phyloP scores from a whole-genome alignment of 2,888 invertebrate species.

The Tachina lurida region DNA sequence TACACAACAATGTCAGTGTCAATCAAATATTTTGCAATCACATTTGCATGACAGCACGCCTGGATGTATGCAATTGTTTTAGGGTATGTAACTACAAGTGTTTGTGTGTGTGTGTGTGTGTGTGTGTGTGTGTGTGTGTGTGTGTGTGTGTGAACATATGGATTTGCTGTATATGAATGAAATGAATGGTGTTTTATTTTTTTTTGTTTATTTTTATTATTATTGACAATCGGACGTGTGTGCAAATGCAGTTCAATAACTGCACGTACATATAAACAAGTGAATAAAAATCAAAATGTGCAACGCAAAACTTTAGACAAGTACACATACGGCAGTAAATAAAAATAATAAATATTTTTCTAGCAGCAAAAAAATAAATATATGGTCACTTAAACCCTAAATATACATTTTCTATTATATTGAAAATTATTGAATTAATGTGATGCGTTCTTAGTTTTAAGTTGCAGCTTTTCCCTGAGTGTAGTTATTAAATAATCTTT shows the following conservation, averaged over 20 bases:
- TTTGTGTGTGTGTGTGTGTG: background rate
- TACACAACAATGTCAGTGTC: slow-evolving; percentile 77
- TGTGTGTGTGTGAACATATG: background rate
- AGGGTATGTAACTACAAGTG: background rate
- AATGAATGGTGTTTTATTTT: slow-evolving; percentile 34
- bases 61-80: slow-evolving; percentile 9
- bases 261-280: background rate
- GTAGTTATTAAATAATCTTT: too few relatives aligned
- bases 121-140: slow-evolving; percentile 1
- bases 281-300: slow-evolving; percentile 12
- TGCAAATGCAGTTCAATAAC: slow-evolving; percentile 5
- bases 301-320: slow-evolving; percentile 13
- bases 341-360: slow-evolving; percentile 8
- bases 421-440: too few relatives aligned
- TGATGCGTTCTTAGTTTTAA: too few relatives aligned
- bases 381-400: too few relatives aligned
- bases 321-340: background rate
- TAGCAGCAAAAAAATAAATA: background rate
- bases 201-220: too few relatives aligned
- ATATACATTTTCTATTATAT: too few relatives aligned
- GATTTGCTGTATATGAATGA: background rate
- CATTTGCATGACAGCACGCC: slow-evolving; percentile 41
- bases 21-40: slow-evolving; percentile 76
- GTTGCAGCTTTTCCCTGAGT: too few relatives aligned
- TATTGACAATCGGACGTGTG: slow-evolving; percentile 4